phyloP scores from a whole-genome alignment of 2,797 vertebrate genomes.

The Pogoniulus pusillus region DNA sequence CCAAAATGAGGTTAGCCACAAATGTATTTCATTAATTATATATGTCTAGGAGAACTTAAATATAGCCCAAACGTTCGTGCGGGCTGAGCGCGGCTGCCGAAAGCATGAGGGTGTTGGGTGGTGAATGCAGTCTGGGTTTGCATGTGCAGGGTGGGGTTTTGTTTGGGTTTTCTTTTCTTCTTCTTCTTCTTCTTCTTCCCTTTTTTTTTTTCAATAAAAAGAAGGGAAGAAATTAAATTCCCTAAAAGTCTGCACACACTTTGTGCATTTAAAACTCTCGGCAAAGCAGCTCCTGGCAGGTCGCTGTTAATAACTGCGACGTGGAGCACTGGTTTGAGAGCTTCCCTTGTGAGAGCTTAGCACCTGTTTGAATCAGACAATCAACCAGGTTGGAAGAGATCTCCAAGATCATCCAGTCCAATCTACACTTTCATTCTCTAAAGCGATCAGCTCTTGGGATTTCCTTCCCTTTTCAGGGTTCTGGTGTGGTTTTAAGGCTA shows the following conservation, averaged over 20 bases:
- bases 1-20: conserved; percentile 55
- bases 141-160: background rate
- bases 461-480: conserved; percentile 4
- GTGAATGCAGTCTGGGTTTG: conserved; percentile 65
- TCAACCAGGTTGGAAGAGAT: too few species aligned
- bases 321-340: conserved; percentile 65
- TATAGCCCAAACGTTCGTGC: conserved; percentile 48
- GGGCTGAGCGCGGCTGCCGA: conserved; percentile 52
- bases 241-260: conserved; percentile 24
- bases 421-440: conserved; percentile 18
- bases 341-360: conserved; percentile 30
- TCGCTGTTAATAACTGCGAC: conserved; percentile 67
- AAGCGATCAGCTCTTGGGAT: conserved; percentile 10
- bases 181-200: too few species aligned
- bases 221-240: background rate
- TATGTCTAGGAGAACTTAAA: conserved; percentile 65
- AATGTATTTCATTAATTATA: conserved; percentile 72
- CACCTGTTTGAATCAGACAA: conserved; percentile 43
- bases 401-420: too few species aligned
- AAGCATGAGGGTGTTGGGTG: conserved; percentile 61
- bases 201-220: background rate
- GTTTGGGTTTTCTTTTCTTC: too few species aligned
- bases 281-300: background rate
- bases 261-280: conserved; percentile 37
- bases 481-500: conserved; percentile 38